Percentiles rank a stretch among this genome's conserved stretches.
These are phyloP conservation scores for Chelon auratus DNA, from an alignment of 2,797 vertebrate species.

Conservation along the genomic window DNA sequence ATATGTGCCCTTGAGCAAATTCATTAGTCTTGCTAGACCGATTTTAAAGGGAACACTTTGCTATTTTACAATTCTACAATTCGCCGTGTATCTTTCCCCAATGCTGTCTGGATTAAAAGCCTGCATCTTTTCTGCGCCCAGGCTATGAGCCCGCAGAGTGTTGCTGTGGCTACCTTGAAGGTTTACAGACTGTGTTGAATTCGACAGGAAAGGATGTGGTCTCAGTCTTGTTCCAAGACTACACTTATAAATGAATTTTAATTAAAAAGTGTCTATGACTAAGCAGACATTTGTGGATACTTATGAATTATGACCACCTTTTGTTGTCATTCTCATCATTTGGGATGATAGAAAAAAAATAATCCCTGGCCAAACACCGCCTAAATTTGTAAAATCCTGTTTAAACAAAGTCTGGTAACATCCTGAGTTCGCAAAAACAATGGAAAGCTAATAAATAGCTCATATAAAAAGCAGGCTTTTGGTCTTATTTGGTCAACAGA, in stretches of 20 bases:
- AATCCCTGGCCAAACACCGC: not conserved
- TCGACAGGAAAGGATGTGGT: conserved; percentile 18
- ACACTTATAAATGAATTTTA: not conserved
- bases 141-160: conserved; percentile 1
- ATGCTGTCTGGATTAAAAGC: not conserved
- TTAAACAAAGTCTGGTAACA: not conserved
- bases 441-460: not conserved
- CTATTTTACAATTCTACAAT: conserved; percentile 32
- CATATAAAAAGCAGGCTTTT: not conserved
- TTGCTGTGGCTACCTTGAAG: conserved; percentile 6
- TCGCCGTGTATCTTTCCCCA: not conserved
- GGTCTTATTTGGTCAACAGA: not conserved
- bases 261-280: not conserved
- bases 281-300: not conserved
- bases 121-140: not conserved
- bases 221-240: not conserved
- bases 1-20: conserved; percentile 65
- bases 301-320: too few species aligned
- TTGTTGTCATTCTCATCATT: too few species aligned
- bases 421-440: not conserved
- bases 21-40: conserved; percentile 63
- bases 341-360: not conserved
- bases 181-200: conserved; percentile 11
- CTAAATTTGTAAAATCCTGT: not conserved
- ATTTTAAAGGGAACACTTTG: conserved; percentile 40